phyloP scores from a whole-genome alignment of 1,140 invertebrate genomes.

The Harpegnathos saltator region DNA sequence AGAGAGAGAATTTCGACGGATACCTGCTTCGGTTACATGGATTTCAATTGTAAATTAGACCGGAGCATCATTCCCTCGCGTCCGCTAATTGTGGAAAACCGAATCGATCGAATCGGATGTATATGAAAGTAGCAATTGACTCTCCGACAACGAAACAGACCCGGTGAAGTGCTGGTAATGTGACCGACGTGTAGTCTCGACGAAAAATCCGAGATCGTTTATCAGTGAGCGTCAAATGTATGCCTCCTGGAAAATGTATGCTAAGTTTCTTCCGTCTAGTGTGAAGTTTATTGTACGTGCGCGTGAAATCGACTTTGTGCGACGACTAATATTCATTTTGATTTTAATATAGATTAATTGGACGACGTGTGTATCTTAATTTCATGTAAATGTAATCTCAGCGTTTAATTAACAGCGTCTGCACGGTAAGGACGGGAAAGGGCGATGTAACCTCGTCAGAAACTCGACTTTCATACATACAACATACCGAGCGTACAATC shows the following conservation, averaged over 20 bases:
- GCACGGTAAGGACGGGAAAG: too few species aligned
- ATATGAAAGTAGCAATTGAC: conserved; percentile 29
- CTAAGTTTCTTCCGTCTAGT: not conserved
- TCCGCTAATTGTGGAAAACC: conserved; percentile 24
- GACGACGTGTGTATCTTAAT: too few species aligned
- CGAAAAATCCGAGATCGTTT: conserved; percentile 6
- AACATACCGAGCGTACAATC: too few species aligned
- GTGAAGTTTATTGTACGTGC: not conserved
- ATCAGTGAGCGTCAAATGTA: not conserved
- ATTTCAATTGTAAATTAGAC: conserved; percentile 45
- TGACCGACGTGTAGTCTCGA: conserved; percentile 8
- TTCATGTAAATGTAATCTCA: too few species aligned
- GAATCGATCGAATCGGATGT: not conserved
- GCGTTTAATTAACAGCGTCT: too few species aligned
- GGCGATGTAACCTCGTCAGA: too few species aligned
- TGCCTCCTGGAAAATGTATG: conserved; percentile 3
- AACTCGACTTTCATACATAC: too few species aligned
- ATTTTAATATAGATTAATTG: too few species aligned
- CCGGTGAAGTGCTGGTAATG: conserved; percentile 10
- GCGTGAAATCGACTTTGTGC: not conserved
- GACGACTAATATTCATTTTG: not conserved
- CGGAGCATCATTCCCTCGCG: not conserved
- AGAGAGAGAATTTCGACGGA: too few species aligned
- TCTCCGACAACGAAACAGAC: conserved; percentile 10
- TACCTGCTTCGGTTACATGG: conserved; percentile 8